These are phyloP conservation scores for Portevinia maculata DNA, from an alignment of 2,888 invertebrate species.

Conservation along the genomic window DNA sequence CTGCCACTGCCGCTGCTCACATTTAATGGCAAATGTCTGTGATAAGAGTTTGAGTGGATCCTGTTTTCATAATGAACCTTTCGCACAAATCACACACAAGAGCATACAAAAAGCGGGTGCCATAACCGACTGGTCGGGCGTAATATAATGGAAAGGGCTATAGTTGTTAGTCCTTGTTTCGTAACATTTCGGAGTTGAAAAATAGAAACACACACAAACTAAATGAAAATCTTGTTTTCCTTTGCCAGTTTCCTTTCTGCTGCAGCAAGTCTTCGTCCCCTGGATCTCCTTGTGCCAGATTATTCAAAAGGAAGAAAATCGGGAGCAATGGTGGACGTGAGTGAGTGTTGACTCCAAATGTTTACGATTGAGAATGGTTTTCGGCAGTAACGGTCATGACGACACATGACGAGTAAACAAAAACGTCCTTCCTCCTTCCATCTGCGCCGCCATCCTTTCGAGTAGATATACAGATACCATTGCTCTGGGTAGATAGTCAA, in stretches of 20 bases:
- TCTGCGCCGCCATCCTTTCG: neutral
- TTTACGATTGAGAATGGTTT: slow-evolving; percentile 35
- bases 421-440: neutral
- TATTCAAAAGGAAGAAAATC: slow-evolving; percentile 22
- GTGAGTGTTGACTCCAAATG: slow-evolving; percentile 19
- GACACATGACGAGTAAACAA: slow-evolving; percentile 48
- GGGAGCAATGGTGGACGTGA: slow-evolving; percentile 18
- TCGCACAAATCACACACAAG: slow-evolving; percentile 70
- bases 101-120: slow-evolving; percentile 14
- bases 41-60: slow-evolving; percentile 73
- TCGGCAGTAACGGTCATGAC: slow-evolving; percentile 63
- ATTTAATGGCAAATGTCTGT: slow-evolving; percentile 71
- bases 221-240: slow-evolving; percentile 70
- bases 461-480: neutral
- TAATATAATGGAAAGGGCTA: slow-evolving; percentile 46
- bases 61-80: slow-evolving; percentile 73
- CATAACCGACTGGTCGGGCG: neutral
- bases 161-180: slow-evolving; percentile 12
- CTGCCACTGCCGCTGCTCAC: slow-evolving; percentile 1
- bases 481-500: slow-evolving; percentile 28
- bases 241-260: slow-evolving; percentile 23
- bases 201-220: slow-evolving; percentile 51
- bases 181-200: slow-evolving; percentile 51
- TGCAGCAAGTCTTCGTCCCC: neutral
- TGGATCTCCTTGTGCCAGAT: neutral